phyloP scores from a whole-genome alignment of 2,888 invertebrate species.

The Cataglyphis altisquamis region DNA sequence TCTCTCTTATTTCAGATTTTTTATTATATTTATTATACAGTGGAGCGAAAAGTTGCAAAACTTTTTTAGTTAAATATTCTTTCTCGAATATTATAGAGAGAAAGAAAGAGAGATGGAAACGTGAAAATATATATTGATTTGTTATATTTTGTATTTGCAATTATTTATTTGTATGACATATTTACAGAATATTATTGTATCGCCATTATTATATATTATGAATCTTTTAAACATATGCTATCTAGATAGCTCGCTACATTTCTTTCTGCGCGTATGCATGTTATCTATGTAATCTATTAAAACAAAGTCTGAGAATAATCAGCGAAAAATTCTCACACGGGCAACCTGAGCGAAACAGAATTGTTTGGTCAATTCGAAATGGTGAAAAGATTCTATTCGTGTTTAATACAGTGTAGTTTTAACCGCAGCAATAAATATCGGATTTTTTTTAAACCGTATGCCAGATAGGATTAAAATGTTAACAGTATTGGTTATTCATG shows the following conservation, averaged over 20 bases:
- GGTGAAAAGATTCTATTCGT: neutral
- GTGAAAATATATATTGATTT: neutral
- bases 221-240: conserved; percentile 1
- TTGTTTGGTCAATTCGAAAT: conserved; percentile 16
- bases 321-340: neutral
- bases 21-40: too few relatives aligned
- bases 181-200: neutral
- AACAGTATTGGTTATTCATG: neutral
- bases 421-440: conserved; percentile 5
- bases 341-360: neutral
- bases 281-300: neutral
- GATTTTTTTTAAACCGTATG: conserved; percentile 11
- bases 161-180: neutral
- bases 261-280: neutral
- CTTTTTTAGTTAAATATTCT: conserved; percentile 20
- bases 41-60: neutral
- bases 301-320: neutral
- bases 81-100: neutral
- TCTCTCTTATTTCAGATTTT: neutral
- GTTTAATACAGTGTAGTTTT: conserved; percentile 9
- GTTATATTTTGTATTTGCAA: neutral
- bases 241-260: neutral
- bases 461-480: conserved; percentile 18
- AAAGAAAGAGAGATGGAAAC: neutral
- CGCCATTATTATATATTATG: neutral